These are phyloP conservation scores for Sympetrum striolatum DNA, from an alignment of 2,888 invertebrate species.

Conservation along the genomic window DNA sequence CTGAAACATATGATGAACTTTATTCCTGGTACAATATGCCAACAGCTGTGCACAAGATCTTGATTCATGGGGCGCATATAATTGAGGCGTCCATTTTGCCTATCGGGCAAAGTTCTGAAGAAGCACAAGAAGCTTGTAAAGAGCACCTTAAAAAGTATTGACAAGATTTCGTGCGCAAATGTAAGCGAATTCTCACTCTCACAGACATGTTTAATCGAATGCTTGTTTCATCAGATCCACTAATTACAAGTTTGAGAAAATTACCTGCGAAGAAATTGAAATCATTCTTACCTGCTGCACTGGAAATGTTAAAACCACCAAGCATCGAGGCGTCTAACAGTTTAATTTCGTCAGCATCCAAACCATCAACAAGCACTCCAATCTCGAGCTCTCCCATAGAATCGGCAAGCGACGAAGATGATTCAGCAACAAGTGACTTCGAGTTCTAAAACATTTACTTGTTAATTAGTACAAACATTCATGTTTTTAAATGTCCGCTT, in stretches of 20 bases:
- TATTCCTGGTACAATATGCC: slow-evolving; percentile 54
- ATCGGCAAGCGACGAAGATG: too few species aligned
- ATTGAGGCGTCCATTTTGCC: slow-evolving; percentile 51
- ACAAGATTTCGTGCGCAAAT: slow-evolving; percentile 51
- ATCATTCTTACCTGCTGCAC: too few species aligned
- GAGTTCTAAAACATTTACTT: too few species aligned
- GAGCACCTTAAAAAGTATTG: slow-evolving; percentile 51
- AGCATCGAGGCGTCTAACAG: too few species aligned
- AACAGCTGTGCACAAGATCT: slow-evolving; percentile 52
- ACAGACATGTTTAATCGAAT: slow-evolving; percentile 51
- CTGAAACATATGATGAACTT: not conserved
- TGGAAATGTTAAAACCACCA: too few species aligned
- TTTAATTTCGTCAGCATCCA: too few species aligned
- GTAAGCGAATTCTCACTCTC: slow-evolving; percentile 49
- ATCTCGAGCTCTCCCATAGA: too few species aligned
- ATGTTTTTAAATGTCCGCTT: too few species aligned
- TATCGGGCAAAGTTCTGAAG: slow-evolving; percentile 53
- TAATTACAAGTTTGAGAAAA: slow-evolving; percentile 48
- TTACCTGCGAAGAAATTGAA: slow-evolving; percentile 41
- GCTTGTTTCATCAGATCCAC: slow-evolving; percentile 51
- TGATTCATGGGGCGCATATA: slow-evolving; percentile 51
- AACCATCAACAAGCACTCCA: too few species aligned
- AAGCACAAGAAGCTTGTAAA: slow-evolving; percentile 53
- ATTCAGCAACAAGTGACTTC: too few species aligned
- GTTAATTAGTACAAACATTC: too few species aligned